Evolutionary conservation across 64 coral and sea anemone species (phyloP).

Genomic region (Anthopleura sola): DNA sequence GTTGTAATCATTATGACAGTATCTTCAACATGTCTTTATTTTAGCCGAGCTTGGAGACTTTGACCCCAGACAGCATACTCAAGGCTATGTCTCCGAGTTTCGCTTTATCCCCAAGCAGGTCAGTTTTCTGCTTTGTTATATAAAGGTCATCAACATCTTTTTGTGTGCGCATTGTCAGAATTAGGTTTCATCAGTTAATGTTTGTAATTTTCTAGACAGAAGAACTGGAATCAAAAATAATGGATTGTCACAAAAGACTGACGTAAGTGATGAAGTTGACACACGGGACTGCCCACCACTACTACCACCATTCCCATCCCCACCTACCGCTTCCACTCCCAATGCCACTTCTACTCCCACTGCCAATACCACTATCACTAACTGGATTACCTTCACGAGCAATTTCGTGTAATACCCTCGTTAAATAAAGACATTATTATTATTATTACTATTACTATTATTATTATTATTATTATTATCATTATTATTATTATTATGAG

Average conservation of each 20-base stretch:
- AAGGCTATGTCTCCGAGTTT: constrained; percentile 91
- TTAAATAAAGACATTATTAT: no score
- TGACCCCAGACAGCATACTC: constrained; percentile 62
- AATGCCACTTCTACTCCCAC: background rate
- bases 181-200: background rate
- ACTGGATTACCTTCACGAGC: no score
- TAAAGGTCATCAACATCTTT: background rate
- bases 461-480: no score
- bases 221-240: constrained; percentile 79
- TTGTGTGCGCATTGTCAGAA: background rate
- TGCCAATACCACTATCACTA: background rate
- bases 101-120: constrained; percentile 93
- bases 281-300: background rate
- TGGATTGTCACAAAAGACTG: constrained; percentile 72
- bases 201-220: constrained; percentile 54
- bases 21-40: background rate
- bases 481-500: no score
- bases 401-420: no score
- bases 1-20: no score
- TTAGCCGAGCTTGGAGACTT: constrained; percentile 93
- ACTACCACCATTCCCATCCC: background rate
- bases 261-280: constrained; percentile 31
- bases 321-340: background rate
- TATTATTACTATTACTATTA: no score
- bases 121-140: background rate